Evolutionary conservation across 2,888 invertebrate genomes (phyloP), one percentile per base, ranked within the genome.

Genomic region (Apeira syringaria): DNA sequence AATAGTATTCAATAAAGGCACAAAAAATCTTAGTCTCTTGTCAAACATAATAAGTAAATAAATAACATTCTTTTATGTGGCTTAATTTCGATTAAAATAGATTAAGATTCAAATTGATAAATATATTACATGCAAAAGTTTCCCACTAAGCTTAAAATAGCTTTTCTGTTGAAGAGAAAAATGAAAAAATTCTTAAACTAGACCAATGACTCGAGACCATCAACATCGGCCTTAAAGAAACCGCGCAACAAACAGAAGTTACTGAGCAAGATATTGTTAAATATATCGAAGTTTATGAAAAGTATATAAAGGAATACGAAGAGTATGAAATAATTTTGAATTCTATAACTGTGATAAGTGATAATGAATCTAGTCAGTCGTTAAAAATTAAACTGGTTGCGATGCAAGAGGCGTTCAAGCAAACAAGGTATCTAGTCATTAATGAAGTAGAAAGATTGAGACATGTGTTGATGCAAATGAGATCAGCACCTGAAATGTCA

Each of bases 361-460:
- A 71, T 58, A 83, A 82, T 71, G 80, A 84, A 78, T 83, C 88
- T 89, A 88, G 88, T 88, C 88, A 86, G 50, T 64, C 74, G 8
- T 80, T 94, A 56, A 80, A 82, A 58, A 81, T 91, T 43, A 93
- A 94, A 62, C 73, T 94, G 53, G 83, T 80, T 58, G 79, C 80
- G 20, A 90, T 93, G 57, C 91, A 90, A 22, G 80, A 82, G 40
- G 78, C 93, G 22, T 89, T 94, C 59, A 82, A 89, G 22, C 92
- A 94, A 72, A 93, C 94, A 47, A 92, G 91, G 59, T 82, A 83
- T 59, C 86, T 93, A 68, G 91, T 94, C 72, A 91, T 86, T 58
- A 85, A 88, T 51, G 92, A 92, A 67, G 91, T 94, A 69, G 91
- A 91, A 53, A 78, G 84, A 53, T 77, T 92, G 52, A 80, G 87